Evolutionary conservation across 2,888 invertebrate species (phyloP).

Genomic region (Cheiracanthium punctorium): DNA sequence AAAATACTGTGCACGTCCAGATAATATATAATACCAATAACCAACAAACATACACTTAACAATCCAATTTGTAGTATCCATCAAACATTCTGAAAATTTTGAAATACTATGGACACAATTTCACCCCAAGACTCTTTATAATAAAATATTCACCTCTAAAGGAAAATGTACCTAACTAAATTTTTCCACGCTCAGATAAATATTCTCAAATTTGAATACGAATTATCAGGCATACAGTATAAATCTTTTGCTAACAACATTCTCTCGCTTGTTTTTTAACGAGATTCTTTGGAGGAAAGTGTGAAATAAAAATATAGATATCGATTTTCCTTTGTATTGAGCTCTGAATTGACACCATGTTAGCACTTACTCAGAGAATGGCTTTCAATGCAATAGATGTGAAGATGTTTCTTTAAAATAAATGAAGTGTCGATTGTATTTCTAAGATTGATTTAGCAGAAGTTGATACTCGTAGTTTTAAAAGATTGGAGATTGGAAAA

Average conservation of each 20-base stretch:
- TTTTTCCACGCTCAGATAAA: neutral
- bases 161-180: neutral
- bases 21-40: too few relatives aligned
- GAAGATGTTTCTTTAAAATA: neutral
- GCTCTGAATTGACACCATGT: neutral
- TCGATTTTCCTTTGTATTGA: neutral
- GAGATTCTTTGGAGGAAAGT: neutral
- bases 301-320: constrained; percentile 1
- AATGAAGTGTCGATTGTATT: neutral
- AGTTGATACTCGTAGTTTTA: too few relatives aligned
- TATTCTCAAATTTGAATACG: constrained; percentile 27
- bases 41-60: too few relatives aligned
- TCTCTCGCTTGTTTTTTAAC: constrained; percentile 18
- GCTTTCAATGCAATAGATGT: neutral
- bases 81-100: too few relatives aligned
- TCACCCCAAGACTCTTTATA: neutral
- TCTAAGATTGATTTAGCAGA: neutral
- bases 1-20: too few relatives aligned
- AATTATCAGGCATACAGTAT: constrained; percentile 28
- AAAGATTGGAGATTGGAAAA: too few relatives aligned
- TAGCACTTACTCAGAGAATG: neutral
- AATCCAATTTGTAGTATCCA: too few relatives aligned
- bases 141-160: neutral
- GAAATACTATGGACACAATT: too few relatives aligned
- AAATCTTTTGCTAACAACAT: constrained; percentile 29